Conservation (phyloP, 2,888 invertebrate species). For the Perithous albicinctus region DNA sequence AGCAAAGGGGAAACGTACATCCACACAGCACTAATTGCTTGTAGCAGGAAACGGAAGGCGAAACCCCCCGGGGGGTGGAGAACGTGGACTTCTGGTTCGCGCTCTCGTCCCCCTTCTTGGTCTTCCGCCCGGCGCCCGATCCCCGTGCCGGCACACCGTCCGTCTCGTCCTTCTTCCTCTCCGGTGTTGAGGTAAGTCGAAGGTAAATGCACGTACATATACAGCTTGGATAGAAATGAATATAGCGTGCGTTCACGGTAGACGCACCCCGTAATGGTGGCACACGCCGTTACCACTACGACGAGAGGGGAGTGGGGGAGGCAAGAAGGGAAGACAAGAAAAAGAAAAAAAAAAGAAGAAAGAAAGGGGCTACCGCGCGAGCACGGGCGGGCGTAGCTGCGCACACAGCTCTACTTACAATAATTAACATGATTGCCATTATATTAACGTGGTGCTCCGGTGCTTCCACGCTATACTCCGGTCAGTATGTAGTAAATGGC, state of each 20-base stretch:
- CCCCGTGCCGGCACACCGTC: constrained; percentile 52
- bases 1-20: constrained; percentile 34
- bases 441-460: constrained; percentile 77
- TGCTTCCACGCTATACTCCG: constrained; percentile 60
- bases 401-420: constrained; percentile 80
- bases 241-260: constrained; percentile 83
- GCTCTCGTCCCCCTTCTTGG: constrained; percentile 66
- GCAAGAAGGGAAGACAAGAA: constrained; percentile 14
- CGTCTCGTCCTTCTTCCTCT: constrained; percentile 41
- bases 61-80: constrained; percentile 61
- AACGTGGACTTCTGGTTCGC: constrained; percentile 75
- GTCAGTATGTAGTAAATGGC: constrained; percentile 73
- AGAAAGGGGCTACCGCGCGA: constrained; percentile 38
- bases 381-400: constrained; percentile 68
- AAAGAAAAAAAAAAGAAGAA: constrained; percentile 4
- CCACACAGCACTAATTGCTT: constrained; percentile 74
- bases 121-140: constrained; percentile 59
- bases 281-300: constrained; percentile 81
- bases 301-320: constrained; percentile 15
- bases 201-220: constrained; percentile 37
- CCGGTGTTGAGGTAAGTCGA: constrained; percentile 21
- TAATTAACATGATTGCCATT: constrained; percentile 84
- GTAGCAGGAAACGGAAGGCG: constrained; percentile 71
- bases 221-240: constrained; percentile 74
- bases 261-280: constrained; percentile 82